Conservation (phyloP, 2,113 vertebrate genomes). For the western clawed frog (Xenopus tropicalis) region DNA sequence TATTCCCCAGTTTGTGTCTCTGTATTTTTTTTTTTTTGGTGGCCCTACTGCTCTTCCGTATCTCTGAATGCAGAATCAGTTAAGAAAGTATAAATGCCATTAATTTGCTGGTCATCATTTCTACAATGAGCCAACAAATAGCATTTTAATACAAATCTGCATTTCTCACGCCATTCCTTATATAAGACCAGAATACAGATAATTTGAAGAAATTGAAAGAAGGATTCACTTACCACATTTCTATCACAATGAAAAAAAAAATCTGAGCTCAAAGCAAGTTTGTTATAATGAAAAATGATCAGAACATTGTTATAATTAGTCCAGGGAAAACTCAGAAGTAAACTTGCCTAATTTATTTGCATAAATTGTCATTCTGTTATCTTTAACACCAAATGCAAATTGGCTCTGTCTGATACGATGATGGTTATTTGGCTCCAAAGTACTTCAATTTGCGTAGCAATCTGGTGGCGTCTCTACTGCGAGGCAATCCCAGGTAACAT, state of each 20-base stretch:
- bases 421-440: conserved; percentile 84
- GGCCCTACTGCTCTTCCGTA: too few species aligned
- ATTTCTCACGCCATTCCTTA: too few species aligned
- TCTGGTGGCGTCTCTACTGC: conserved; percentile 75
- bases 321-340: conserved; percentile 81
- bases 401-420: conserved; percentile 80
- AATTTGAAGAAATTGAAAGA: conserved; percentile 44
- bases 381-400: conserved; percentile 82
- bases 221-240: conserved; percentile 61
- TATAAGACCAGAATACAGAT: too few species aligned
- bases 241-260: conserved; percentile 49
- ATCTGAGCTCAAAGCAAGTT: too few species aligned
- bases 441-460: conserved; percentile 83
- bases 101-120: too few species aligned
- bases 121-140: too few species aligned
- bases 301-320: conserved; percentile 80
- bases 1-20: too few species aligned
- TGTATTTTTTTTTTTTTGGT: too few species aligned
- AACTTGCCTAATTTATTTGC: conserved; percentile 85
- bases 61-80: too few species aligned
- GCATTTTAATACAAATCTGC: too few species aligned
- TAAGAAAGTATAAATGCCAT: too few species aligned
- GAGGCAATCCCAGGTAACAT: conserved; percentile 82
- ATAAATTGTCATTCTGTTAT: conserved; percentile 84
- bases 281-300: conserved; percentile 48